Base-by-base conservation (phyloP, 2,113 vertebrate species). In the Cebus imitator region DNA sequence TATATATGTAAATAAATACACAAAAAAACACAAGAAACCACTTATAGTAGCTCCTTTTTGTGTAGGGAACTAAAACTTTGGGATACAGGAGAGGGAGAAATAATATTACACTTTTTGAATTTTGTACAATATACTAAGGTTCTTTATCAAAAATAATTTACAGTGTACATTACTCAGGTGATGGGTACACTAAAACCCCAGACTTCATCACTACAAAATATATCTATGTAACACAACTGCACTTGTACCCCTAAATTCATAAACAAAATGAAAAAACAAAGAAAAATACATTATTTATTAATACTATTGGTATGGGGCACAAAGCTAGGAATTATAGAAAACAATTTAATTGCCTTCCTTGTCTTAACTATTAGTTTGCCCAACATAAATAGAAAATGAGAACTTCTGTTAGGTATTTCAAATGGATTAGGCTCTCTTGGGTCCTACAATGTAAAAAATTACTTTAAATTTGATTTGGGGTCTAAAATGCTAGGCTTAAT, bases 111-210 rank as follows among this genome's bases (percentile, higher is more conserved):
- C 21, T 80, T 81, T 91, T 50, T 64, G 12, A 57, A 95, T 58
- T 84, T 78, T 72, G 30, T 66, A 16, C 18, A 35, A 30, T 55
- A 3, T 76, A 9, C 16, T 58, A 21, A 25, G 7, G 2, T 25
- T 89, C 75, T 1, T 55, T 94, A 68, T 64, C 76, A 85, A 86
- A 96, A 90, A 64, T 82, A 81, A 37, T 52, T 93, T 84, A 14
- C 27, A 14, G 6, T 64, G 61, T 64, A 32, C 27, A 64, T 13
- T 64, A 64, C 30, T 64, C 61, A 64, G 61, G 27, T 64, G 5
- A 64, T 64, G 61, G 27, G 61, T 64, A 61, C 11, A 30, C 25
- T 61, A 61, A 61, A 61, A 61, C 11, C 25, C 27, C 25, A 64
- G 27, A 64, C 61, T 64, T 32, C 27, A 64, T 64, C 61, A 64